These are phyloP conservation scores for Thrips palmi DNA, from an alignment of 1,140 invertebrate genomes.

Conservation along the genomic window DNA sequence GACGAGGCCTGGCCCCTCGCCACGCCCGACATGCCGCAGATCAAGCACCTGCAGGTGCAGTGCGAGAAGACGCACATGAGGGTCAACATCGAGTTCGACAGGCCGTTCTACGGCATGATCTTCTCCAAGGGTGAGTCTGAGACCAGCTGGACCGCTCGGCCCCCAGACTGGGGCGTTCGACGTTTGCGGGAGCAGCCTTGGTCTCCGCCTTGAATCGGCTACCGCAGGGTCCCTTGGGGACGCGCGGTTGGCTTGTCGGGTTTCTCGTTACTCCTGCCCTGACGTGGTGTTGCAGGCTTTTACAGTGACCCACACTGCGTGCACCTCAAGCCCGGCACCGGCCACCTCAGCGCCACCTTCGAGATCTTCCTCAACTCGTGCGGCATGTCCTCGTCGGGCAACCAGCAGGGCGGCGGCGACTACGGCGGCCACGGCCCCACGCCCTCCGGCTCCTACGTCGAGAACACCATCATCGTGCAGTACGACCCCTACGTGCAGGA, in stretches of 20 bases:
- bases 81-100: slow-evolving; percentile 84
- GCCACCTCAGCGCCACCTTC: slow-evolving; percentile 74
- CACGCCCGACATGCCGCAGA: slow-evolving; percentile 71
- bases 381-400: slow-evolving; percentile 74
- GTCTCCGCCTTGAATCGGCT: not conserved
- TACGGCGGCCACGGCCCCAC: slow-evolving; percentile 46
- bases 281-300: slow-evolving; percentile 28
- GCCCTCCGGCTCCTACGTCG: slow-evolving; percentile 77
- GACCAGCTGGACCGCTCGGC: no score
- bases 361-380: slow-evolving; percentile 83
- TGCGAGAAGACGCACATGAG: slow-evolving; percentile 92
- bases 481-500: slow-evolving; percentile 90
- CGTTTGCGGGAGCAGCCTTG: no score
- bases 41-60: slow-evolving; percentile 81
- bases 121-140: slow-evolving; percentile 63
- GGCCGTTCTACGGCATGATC: slow-evolving; percentile 90
- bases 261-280: not conserved
- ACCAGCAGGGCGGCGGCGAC: slow-evolving; percentile 59
- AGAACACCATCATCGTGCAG: slow-evolving; percentile 89
- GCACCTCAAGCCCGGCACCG: slow-evolving; percentile 73
- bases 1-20: slow-evolving; percentile 71
- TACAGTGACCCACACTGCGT: slow-evolving; percentile 83
- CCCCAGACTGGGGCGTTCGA: no score
- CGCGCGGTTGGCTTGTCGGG: not conserved
- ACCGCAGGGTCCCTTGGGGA: not conserved